Percentiles rank a stretch among this genome's conserved stretches.
phyloP scores from a whole-genome alignment of 2,888 invertebrate species.

The Cephus runcator region DNA sequence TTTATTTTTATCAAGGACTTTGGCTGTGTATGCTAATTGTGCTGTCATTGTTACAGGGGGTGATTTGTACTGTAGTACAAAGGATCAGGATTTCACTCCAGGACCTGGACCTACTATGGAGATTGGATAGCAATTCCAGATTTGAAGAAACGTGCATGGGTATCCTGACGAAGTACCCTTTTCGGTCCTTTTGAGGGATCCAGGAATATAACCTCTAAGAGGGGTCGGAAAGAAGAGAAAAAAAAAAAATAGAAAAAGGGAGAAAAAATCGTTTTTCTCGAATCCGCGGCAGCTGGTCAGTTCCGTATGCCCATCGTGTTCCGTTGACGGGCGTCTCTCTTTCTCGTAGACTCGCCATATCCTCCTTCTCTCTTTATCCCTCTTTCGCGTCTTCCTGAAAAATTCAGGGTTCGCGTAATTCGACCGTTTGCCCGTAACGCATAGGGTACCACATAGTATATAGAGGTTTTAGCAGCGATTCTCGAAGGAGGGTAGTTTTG shows the following conservation, averaged over 20 bases:
- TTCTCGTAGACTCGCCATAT: neutral
- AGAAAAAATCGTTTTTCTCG: neutral
- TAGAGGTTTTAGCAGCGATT: slow-evolving; percentile 8
- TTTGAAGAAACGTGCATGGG: neutral
- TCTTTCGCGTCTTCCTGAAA: slow-evolving; percentile 12
- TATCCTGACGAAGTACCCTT: neutral
- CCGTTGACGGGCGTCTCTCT: neutral
- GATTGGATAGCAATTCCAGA: neutral
- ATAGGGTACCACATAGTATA: neutral
- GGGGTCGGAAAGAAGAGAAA: neutral
- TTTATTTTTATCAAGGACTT: neutral
- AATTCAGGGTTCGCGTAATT: slow-evolving; percentile 20
- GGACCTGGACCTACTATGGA: neutral
- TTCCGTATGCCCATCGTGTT: neutral
- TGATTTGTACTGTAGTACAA: neutral
- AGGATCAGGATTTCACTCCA: neutral
- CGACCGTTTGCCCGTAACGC: slow-evolving; percentile 25
- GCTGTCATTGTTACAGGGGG: neutral
- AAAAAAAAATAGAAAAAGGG: neutral
- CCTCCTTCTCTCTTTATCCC: slow-evolving; percentile 6
- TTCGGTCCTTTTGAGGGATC: neutral
- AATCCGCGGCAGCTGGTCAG: neutral
- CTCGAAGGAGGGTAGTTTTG: slow-evolving; percentile 14
- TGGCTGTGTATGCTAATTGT: neutral
- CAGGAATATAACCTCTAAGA: neutral